Evolutionary conservation across 2,797 vertebrate genomes (phyloP).

Genomic region (Peromyscus attwateri): DNA sequence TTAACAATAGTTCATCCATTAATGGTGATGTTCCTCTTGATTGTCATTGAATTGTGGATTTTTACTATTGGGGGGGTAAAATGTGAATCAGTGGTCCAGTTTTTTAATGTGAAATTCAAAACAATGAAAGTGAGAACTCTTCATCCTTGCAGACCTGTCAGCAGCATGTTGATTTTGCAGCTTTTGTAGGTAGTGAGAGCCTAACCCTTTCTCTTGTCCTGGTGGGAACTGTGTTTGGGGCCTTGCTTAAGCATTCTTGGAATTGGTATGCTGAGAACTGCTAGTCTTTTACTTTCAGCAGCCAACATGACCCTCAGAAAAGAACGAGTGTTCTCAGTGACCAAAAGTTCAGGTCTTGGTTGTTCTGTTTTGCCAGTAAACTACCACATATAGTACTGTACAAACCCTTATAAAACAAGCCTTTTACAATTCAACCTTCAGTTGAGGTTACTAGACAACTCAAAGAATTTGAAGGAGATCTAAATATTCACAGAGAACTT

Average conservation of each 20-base stretch:
- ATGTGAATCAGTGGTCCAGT: neutral
- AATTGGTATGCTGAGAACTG: neutral
- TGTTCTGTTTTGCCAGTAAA: neutral
- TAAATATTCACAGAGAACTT: neutral
- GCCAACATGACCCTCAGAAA: neutral
- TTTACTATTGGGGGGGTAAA: neutral
- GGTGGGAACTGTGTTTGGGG: neutral
- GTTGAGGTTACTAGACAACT: constrained; percentile 16
- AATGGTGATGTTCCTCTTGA: neutral
- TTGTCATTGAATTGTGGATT: neutral
- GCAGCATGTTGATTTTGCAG: neutral
- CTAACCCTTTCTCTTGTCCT: constrained; percentile 38
- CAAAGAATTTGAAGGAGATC: constrained; percentile 42
- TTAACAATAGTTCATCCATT: constrained; percentile 16
- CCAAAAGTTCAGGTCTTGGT: neutral
- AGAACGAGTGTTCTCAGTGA: neutral
- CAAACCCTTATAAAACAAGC: constrained; percentile 5
- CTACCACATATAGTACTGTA: neutral
- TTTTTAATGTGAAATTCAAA: constrained; percentile 32
- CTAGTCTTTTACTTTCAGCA: constrained; percentile 1
- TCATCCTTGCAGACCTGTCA: neutral
- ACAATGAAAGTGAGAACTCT: neutral
- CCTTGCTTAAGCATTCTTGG: constrained; percentile 28
- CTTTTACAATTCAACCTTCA: constrained; percentile 15
- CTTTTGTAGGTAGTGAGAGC: neutral